These are phyloP conservation scores for Metacarcinus magister DNA, from an alignment of 2,888 invertebrate species.

Conservation along the genomic window DNA sequence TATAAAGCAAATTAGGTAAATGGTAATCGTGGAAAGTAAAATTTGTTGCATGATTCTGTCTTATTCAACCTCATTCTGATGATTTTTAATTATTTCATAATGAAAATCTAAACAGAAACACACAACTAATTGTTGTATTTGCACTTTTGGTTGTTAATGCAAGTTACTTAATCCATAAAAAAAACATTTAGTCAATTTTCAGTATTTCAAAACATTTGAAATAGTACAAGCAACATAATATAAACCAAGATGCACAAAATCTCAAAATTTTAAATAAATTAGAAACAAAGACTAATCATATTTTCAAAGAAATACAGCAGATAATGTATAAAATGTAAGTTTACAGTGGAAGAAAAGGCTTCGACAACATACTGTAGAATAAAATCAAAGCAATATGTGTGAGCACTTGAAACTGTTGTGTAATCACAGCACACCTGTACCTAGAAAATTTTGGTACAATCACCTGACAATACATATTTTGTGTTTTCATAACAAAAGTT, in stretches of 20 bases:
- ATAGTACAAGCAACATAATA: background rate
- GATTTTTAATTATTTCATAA: background rate
- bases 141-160: background rate
- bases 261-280: background rate
- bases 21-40: background rate
- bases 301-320: background rate
- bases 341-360: background rate
- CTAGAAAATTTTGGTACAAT: background rate
- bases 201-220: background rate
- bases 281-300: background rate
- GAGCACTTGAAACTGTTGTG: background rate
- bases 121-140: background rate
- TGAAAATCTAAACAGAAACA: background rate
- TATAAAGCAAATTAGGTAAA: background rate
- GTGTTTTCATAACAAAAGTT: background rate
- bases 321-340: background rate
- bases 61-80: background rate
- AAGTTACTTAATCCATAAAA: background rate
- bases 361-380: background rate
- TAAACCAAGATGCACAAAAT: background rate
- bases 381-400: conserved; percentile 22
- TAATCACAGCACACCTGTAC: background rate
- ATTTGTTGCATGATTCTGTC: background rate
- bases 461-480: background rate
- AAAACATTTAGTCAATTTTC: background rate